A percentile compares a stretch with the other conserved stretches of the same genome.
Evolutionary conservation across 2,797 vertebrate species (phyloP).

Genomic region (Neopelma chrysocephalum): DNA sequence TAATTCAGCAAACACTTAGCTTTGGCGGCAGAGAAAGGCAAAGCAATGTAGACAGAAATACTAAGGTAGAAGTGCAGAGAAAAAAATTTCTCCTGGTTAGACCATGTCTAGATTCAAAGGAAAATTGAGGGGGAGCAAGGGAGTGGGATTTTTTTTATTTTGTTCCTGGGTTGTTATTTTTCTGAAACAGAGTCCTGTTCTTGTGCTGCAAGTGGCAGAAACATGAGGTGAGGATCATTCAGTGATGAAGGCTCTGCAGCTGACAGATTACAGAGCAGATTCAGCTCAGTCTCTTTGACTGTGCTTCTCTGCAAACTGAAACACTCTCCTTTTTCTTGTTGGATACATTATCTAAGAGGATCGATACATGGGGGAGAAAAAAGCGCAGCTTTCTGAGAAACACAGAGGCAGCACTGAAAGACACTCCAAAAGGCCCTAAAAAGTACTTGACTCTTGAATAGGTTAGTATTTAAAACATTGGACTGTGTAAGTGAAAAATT

Average conservation of each 20-base stretch:
- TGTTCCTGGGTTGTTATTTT: neutral
- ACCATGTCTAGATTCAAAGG: conserved; percentile 15
- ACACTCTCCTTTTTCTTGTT: neutral
- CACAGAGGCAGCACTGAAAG: neutral
- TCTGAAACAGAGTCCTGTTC: conserved; percentile 4
- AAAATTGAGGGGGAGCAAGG: neutral
- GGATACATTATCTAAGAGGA: neutral
- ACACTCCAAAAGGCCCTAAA: neutral
- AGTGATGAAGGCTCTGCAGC: neutral
- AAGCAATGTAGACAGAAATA: conserved; percentile 46
- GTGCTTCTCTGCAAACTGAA: neutral
- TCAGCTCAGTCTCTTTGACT: neutral
- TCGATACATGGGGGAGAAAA: neutral
- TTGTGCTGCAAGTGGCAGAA: conserved; percentile 11
- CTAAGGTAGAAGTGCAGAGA: conserved; percentile 26
- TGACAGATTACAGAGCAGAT: neutral
- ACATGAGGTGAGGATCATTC: conserved; percentile 27
- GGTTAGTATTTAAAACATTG: neutral
- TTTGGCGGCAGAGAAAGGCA: conserved; percentile 10
- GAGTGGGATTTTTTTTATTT: neutral
- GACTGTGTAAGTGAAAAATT: neutral
- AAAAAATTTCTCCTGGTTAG: neutral
- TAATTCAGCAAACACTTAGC: conserved; percentile 64
- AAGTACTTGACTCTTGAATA: conserved; percentile 3
- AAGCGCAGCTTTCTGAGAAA: neutral